Evolutionary conservation across 2,797 vertebrate species (phyloP), one percentile per base, ranked within the genome.

Genomic region (Smutsia gigantea): DNA sequence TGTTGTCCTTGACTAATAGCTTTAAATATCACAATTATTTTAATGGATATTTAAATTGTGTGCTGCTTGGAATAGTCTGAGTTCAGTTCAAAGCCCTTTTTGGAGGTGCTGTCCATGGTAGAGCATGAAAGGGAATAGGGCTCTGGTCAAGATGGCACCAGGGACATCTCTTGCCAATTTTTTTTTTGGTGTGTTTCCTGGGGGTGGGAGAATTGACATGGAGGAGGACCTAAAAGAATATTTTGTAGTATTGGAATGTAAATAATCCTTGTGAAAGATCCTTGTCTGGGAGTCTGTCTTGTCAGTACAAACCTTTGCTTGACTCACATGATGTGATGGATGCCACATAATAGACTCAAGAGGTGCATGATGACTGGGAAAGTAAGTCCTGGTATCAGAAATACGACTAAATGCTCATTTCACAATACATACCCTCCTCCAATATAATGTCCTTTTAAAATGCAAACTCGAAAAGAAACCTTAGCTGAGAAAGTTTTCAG

Each of bases 1-100:
- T 86, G 27, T 39, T 42, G 66, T 59, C 49, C 13, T 92, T 9
- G 55, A 68, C 51, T 82, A 59, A 39, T 72, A 87, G 87, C 27
- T 59, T 81, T 61, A 94, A 84, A 72, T 57, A 81, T 53, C 25
- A 14, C 31, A 59, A 11, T 94, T 92, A 64, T 77, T 90, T 90
- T 61, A 69, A n/a, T 89, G 53, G 51, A 39, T 59, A 18, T 61
- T 15, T 72, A 87, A 93, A 94, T 34, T 49, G 77, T 77, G 51
- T 69, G 23, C 14, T 74, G 51, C 17, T 69, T 81, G 74, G 49
- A 51, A 7, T 59, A 29, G 46, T 57, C 5, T 68, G 25, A 84
- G 15, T 85, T 86, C 37, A 68, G 17, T 86, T 77, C 23, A 69
- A 31, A 86, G 51, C 29, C 46, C 29, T 57, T 92, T 55, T 92